Base-by-base conservation (phyloP, 1,140 invertebrate species). In the Megathymus violae region DNA sequence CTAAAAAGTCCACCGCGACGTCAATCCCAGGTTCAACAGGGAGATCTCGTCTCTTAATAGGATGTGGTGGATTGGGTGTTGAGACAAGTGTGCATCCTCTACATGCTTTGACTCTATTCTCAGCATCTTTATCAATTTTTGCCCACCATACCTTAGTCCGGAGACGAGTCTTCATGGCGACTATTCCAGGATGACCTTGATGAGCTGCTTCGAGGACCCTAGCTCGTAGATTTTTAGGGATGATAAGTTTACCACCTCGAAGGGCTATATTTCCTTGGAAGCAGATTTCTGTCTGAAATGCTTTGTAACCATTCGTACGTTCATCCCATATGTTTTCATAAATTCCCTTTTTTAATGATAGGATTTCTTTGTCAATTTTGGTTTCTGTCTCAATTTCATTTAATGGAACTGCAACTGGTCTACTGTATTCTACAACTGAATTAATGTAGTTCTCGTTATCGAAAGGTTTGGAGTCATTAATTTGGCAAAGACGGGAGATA, bases 51-150 rank as follows among this genome's bases (percentile, higher is more conserved):
- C 27, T 31, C 9, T 31, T 9, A 3, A 31, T 31, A 7, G 27
- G 27, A 7, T 31, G 27, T 9, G 27, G 27, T 31, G 27, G 27
- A 31, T 4, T 31, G 9, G 27, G 9, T 7, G 4, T 31, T 7
- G 9, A 31, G 4, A 31, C 27, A 4, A 31, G 7, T 1, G 27
- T 31, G 9, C 27, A 31, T 1, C 27, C 27, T 7, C 27, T 4
- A 31, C 27, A 31, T 1, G 1, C 4, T 31, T 31, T n/a, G n/a
- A n/a, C n/a, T n/a, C n/a, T n/a, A n/a, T n/a, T n/a, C 4, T 36
- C 34, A 36, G 34, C 11, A 36, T 36, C 34, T 36, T 36, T 36
- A 36, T 36, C 34, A 3, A 36, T 36, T 36, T n/a, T 36, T 36
- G 34, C 10, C 34, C 34, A 36, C n/a, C 34, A 36, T 11, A 36